Percentiles rank a stretch among this genome's conserved stretches.
phyloP scores from a whole-genome alignment of 2,113 vertebrate genomes.

The Archocentrus centrarchus region DNA sequence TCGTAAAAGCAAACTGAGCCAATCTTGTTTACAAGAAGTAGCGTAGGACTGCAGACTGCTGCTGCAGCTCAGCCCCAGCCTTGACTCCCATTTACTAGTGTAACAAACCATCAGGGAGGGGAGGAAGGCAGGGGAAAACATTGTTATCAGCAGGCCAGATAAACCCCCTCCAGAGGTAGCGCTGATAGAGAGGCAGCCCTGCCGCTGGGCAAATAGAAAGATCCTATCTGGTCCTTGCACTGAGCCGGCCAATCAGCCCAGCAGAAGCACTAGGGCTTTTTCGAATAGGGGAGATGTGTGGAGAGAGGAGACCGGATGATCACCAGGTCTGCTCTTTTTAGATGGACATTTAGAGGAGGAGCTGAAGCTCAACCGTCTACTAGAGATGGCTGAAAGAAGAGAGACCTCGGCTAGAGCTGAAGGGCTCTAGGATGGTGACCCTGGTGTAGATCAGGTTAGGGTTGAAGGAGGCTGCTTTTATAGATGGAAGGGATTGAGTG shows the following conservation, averaged over 20 bases:
- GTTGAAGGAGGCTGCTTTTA: conserved; percentile 15
- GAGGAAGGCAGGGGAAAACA: conserved; percentile 67
- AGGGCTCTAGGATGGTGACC: conserved; percentile 13
- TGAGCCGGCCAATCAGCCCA: conserved; percentile 68
- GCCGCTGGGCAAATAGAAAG: conserved; percentile 81
- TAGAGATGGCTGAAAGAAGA: conserved; percentile 34
- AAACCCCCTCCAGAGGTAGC: conserved; percentile 77
- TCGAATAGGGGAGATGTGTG: conserved; percentile 46
- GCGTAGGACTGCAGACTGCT: conserved; percentile 62
- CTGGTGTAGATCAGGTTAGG: conserved; percentile 21
- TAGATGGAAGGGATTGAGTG: conserved; percentile 7
- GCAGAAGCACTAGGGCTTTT: conserved; percentile 60
- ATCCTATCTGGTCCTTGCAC: conserved; percentile 77
- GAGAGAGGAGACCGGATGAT: conserved; percentile 55
- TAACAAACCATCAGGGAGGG: conserved; percentile 64
- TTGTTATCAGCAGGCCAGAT: conserved; percentile 83
- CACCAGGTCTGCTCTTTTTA: conserved; percentile 49
- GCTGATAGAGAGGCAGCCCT: conserved; percentile 74
- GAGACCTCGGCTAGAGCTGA: conserved; percentile 20
- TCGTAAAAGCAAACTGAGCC: conserved; percentile 63
- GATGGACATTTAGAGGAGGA: conserved; percentile 54
- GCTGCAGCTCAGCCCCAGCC: conserved; percentile 56
- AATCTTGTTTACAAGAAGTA: conserved; percentile 72
- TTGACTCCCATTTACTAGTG: conserved; percentile 74
- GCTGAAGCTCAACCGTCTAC: conserved; percentile 42